Evolutionary conservation across 2,797 vertebrate genomes (phyloP), one percentile per base, ranked within the genome.

Genomic region (Lycodopsis pacificus): DNA sequence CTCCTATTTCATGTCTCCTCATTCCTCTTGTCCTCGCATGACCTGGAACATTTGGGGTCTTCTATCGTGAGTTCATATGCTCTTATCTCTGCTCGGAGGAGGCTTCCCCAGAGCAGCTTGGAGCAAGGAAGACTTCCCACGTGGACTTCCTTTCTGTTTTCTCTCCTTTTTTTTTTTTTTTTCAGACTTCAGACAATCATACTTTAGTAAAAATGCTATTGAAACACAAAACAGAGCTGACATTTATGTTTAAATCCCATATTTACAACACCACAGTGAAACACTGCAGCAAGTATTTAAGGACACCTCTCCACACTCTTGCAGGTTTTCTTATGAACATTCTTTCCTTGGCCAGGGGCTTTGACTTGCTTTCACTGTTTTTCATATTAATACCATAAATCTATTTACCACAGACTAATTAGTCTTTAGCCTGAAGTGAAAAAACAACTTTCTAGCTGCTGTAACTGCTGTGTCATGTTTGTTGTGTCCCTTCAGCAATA

Each of bases 401-500:
- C n/a, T 1, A 71, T 38, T 5, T 44, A 40, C 32, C 34, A 38
- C 49, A 73, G 75, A 77, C 48, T 7, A 63, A 71, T 65, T 65
- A 40, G 42, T 74, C 38, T 63, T 11, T 19, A 77, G 42, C 67
- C 15, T 81, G 65, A 63, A 76, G n/a, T 62, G n/a, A 71, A 77
- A 71, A 54, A 54, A 2, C 2, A 22, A 59, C 36, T 5, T 25
- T 69, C 49, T 25, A 73, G 74, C 32, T 56, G 62, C 62, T 87
- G 83, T 81, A 81, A 71, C 13, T 83, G 63, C 71, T 77, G 42
- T 85, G 62, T 84, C 62, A 80, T 78, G 62, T 78, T 68, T 88
- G 81, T 81, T 77, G 70, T 82, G 64, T 82, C 59, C 67, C 69
- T 81, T 83, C 73, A 79, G 75, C 61, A 89, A 87, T 87, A 89